A percentile compares a stretch with the other conserved stretches of the same genome.
These are phyloP conservation scores for Scaptomyza parva DNA, from an alignment of 2,888 invertebrate genomes.

Conservation along the genomic window DNA sequence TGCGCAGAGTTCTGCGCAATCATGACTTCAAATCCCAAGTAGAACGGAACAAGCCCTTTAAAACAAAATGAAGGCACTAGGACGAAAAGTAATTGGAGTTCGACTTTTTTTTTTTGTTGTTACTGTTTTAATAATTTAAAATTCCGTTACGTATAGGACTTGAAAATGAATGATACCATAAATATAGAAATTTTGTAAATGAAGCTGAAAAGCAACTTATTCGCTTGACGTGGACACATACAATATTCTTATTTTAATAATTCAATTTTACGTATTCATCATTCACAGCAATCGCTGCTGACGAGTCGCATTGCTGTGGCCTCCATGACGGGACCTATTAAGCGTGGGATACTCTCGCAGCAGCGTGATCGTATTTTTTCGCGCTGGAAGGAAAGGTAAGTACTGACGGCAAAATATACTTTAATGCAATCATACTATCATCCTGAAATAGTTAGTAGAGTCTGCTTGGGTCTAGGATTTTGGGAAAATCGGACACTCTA, in stretches of 20 bases:
- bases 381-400: conserved; percentile 88
- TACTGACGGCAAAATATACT: background rate
- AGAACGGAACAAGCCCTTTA: no score
- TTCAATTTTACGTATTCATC: conserved; percentile 28
- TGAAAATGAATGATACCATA: no score
- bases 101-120: no score
- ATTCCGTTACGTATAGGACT: no score
- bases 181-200: no score
- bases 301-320: conserved; percentile 85
- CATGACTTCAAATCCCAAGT: no score
- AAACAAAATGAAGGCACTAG: no score
- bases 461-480: background rate
- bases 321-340: conserved; percentile 87
- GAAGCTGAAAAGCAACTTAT: no score
- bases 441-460: background rate
- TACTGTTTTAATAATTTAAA: no score
- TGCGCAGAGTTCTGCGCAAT: no score
- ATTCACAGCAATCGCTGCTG: conserved; percentile 83
- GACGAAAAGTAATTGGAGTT: no score
- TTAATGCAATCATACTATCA: background rate
- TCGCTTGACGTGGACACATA: background rate
- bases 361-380: conserved; percentile 88
- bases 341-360: conserved; percentile 88
- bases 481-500: no score
- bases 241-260: conserved; percentile 25